A percentile compares a stretch with the other conserved stretches of the same genome.
These are phyloP conservation scores for Lysandra coridon DNA, from an alignment of 2,888 invertebrate species.

Conservation along the genomic window DNA sequence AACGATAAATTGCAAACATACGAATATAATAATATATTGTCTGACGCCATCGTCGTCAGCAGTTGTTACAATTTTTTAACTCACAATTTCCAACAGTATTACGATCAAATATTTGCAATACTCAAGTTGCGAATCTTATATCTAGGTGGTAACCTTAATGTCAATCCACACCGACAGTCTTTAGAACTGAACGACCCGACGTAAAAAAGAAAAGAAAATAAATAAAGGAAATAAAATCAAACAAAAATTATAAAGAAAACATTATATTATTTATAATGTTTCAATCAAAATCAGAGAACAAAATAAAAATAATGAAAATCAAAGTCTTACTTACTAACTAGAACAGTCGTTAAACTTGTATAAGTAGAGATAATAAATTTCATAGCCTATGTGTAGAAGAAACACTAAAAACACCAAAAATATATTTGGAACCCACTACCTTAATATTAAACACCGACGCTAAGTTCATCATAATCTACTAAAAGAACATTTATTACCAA, in stretches of 20 bases:
- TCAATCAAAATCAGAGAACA: not conserved
- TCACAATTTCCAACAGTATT: not conserved
- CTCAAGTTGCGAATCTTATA: not conserved
- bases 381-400: not conserved
- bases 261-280: not conserved
- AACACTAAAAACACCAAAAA: slow-evolving; percentile 23
- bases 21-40: not conserved
- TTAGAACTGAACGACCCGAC: not conserved
- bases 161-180: not conserved
- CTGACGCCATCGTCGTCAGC: not conserved
- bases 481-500: not conserved
- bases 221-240: not conserved
- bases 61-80: not conserved
- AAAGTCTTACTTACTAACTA: not conserved
- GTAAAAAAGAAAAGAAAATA: not conserved
- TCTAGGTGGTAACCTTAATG: not conserved
- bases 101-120: slow-evolving; percentile 10
- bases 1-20: slow-evolving; percentile 20
- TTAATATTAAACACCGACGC: slow-evolving; percentile 20
- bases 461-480: slow-evolving; percentile 11
- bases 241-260: not conserved
- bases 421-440: slow-evolving; percentile 7
- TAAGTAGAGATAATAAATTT: not conserved
- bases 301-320: not conserved
- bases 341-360: not conserved